Conservation (phyloP, 2,888 invertebrate species). For the Eristalis pertinax region DNA sequence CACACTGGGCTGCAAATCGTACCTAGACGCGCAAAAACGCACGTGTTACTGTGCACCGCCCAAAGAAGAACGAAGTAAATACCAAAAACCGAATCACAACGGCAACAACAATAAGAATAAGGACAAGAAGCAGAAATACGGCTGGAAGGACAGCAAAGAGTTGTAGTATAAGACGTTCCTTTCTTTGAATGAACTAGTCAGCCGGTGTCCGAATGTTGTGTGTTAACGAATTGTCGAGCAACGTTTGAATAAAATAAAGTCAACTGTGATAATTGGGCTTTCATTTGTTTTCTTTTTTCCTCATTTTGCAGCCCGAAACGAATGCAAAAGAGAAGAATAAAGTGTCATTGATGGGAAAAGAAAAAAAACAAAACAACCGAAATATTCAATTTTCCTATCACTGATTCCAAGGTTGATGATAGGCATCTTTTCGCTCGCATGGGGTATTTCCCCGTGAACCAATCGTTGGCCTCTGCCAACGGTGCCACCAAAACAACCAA, state of each 20-base stretch:
- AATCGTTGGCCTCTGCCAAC: constrained; percentile 6
- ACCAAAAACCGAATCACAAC: constrained; percentile 71
- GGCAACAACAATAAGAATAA: constrained; percentile 74
- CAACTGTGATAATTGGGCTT: constrained; percentile 22
- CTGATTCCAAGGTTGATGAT: constrained; percentile 50
- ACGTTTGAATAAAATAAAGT: neutral
- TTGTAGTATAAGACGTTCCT: constrained; percentile 74
- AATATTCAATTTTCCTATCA: constrained; percentile 11
- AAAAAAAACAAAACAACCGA: no score
- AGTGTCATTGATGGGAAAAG: constrained; percentile 8
- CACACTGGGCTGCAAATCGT: constrained; percentile 93
- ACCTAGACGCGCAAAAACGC: constrained; percentile 90
- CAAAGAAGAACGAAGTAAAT: constrained; percentile 72
- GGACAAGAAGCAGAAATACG: constrained; percentile 77
- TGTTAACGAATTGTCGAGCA: neutral
- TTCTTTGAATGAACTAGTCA: neutral
- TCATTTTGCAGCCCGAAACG: neutral
- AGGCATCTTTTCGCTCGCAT: constrained; percentile 18
- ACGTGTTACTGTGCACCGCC: constrained; percentile 88
- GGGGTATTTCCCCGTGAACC: constrained; percentile 63
- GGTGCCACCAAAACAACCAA: constrained; percentile 1
- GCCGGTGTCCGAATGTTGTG: neutral
- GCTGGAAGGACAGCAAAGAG: constrained; percentile 79
- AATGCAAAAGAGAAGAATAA: neutral
- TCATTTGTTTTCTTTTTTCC: neutral